Evolutionary conservation across 2,888 invertebrate species (phyloP).

Genomic region (Galeopsomyia nigrocyanea): DNA sequence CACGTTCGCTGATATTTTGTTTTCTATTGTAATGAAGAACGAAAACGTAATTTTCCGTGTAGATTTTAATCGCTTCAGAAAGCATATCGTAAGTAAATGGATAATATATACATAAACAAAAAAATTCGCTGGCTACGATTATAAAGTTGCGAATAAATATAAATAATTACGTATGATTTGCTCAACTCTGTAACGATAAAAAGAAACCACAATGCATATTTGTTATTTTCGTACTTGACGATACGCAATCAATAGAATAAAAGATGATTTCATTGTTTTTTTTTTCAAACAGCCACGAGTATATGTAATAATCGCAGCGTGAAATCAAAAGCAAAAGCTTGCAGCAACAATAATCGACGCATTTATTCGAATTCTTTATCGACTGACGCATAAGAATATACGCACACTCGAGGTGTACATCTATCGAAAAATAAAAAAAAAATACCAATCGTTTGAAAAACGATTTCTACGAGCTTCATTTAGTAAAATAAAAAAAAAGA

Average conservation of each 20-base stretch:
- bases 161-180: no score
- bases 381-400: slow-evolving; percentile 27
- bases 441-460: slow-evolving; percentile 30
- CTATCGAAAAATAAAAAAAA: neutral
- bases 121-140: neutral
- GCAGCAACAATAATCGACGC: neutral
- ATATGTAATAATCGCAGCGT: neutral
- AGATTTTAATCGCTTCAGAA: slow-evolving; percentile 16
- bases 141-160: no score
- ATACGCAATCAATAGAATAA: no score
- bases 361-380: slow-evolving; percentile 21
- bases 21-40: neutral
- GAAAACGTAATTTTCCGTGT: slow-evolving; percentile 11
- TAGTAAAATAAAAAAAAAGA: slow-evolving; percentile 22
- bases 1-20: neutral
- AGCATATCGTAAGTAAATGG: slow-evolving; percentile 19
- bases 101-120: neutral
- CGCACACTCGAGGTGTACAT: slow-evolving; percentile 19
- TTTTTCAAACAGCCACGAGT: no score
- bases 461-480: slow-evolving; percentile 33
- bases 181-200: no score
- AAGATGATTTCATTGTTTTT: no score
- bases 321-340: slow-evolving; percentile 31
- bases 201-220: no score
- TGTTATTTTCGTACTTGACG: no score